Evolutionary conservation across 1,140 invertebrate species (phyloP).

Genomic region (Cyphomyrmex costatus): DNA sequence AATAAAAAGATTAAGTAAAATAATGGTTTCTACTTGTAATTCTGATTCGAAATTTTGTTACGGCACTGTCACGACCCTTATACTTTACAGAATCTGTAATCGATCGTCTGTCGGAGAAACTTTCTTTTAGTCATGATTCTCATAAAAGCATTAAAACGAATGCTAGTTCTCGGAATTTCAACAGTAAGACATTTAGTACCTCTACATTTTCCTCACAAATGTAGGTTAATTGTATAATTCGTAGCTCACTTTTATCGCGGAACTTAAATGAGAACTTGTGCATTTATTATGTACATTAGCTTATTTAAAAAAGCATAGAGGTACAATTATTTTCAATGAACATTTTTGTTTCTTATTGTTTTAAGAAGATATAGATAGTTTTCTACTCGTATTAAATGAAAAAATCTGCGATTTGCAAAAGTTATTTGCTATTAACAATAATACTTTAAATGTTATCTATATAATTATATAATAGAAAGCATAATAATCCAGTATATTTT

Average conservation of each 20-base stretch:
- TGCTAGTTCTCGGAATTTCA: conserved; percentile 43
- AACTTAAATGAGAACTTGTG: conserved; percentile 35
- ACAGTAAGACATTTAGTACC: conserved; percentile 48
- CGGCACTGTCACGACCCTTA: conserved; percentile 5
- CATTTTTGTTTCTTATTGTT: conserved; percentile 1
- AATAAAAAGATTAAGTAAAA: neutral
- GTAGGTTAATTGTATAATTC: conserved; percentile 56
- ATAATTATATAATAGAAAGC: neutral
- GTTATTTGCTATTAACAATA: neutral
- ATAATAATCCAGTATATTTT: conserved; percentile 44
- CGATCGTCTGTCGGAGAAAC: conserved; percentile 34
- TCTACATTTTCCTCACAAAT: conserved; percentile 26
- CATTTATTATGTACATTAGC: neutral
- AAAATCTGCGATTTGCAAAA: neutral
- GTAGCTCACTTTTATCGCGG: conserved; percentile 35
- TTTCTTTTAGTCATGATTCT: conserved; percentile 44
- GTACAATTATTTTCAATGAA: neutral
- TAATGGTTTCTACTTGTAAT: neutral
- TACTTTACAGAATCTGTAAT: conserved; percentile 28
- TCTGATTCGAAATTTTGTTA: neutral
- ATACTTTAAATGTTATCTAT: neutral
- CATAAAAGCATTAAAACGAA: conserved; percentile 24
- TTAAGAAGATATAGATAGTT: neutral
- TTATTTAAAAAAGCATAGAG: conserved; percentile 1
- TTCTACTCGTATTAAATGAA: neutral